Evolutionary conservation across 2,113 vertebrate genomes (phyloP).

Genomic region (Tenebrosternarchus preto): DNA sequence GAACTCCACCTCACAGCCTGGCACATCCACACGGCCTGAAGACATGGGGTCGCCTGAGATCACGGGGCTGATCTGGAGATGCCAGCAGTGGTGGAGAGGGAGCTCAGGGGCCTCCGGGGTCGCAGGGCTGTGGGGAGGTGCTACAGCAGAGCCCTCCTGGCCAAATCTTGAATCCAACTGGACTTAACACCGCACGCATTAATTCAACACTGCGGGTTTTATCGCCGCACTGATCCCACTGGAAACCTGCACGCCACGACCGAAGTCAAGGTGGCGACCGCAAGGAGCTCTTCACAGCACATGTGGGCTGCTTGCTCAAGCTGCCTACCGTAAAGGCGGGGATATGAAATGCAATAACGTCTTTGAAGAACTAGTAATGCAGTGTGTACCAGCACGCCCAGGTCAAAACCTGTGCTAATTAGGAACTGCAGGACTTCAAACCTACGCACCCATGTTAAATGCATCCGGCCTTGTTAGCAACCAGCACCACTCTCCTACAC

Average conservation of each 20-base stretch:
- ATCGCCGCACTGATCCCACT: slow-evolving; percentile 25
- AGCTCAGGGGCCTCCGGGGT: slow-evolving; percentile 17
- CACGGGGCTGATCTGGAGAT: background rate
- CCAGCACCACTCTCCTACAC: background rate
- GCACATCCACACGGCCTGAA: slow-evolving; percentile 5
- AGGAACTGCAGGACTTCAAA: background rate
- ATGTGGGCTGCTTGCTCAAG: slow-evolving; percentile 12
- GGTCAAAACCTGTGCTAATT: slow-evolving; percentile 22
- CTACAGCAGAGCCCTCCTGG: background rate
- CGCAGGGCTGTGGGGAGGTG: background rate
- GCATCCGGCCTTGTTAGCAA: background rate
- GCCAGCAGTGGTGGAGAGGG: slow-evolving; percentile 1
- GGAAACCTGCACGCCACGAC: slow-evolving; percentile 37
- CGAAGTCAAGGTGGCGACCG: background rate
- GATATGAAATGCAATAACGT: slow-evolving; percentile 1
- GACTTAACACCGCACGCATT: background rate
- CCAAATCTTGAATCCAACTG: slow-evolving; percentile 28
- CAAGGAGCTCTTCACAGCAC: slow-evolving; percentile 3
- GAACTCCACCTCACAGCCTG: slow-evolving; percentile 30
- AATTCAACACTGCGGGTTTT: slow-evolving; percentile 19
- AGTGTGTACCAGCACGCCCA: background rate
- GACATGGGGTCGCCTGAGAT: slow-evolving; percentile 20
- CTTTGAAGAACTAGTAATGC: background rate
- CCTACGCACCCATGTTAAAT: background rate
- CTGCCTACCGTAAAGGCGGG: background rate